These are phyloP conservation scores for Thamnophis sirtalis DNA, from an alignment of 2,113 vertebrate genomes.

Conservation along the genomic window DNA sequence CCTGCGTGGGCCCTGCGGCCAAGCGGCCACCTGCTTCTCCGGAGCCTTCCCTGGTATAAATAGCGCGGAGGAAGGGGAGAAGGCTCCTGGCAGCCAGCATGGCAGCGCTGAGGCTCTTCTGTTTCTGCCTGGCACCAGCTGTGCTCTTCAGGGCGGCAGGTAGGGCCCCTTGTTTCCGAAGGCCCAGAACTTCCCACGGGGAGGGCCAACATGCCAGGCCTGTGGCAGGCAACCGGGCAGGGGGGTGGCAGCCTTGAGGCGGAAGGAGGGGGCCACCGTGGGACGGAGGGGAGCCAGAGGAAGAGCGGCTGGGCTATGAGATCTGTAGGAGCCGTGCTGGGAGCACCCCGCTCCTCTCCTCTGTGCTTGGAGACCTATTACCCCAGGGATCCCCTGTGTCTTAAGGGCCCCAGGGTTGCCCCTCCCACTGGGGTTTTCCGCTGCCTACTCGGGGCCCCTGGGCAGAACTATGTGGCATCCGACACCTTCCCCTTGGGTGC, in stretches of 20 bases:
- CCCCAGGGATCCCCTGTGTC: background rate
- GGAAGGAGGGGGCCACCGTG: background rate
- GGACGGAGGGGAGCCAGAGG: background rate
- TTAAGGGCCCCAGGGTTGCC: background rate
- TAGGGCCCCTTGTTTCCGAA: constrained; percentile 26
- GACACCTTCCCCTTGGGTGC: constrained; percentile 73
- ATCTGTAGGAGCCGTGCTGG: background rate
- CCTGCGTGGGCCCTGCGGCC: background rate
- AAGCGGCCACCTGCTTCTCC: constrained; percentile 51
- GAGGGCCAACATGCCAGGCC: background rate
- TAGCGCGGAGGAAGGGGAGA: constrained; percentile 13
- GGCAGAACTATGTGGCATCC: background rate
- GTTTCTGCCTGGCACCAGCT: constrained; percentile 58
- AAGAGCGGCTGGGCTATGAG: background rate
- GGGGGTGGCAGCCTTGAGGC: background rate
- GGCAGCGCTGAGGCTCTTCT: constrained; percentile 64
- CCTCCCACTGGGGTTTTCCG: background rate
- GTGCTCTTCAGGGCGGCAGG: constrained; percentile 62
- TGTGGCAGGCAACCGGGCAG: no score
- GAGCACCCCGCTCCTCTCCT: background rate
- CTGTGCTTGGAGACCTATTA: accelerated
- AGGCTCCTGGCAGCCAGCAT: constrained; percentile 57
- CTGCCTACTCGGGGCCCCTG: background rate
- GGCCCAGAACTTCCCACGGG: background rate
- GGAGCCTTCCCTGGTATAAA: constrained; percentile 61